phyloP scores from a whole-genome alignment of 2,888 invertebrate species.

The Rhaphigaster nebulosa region DNA sequence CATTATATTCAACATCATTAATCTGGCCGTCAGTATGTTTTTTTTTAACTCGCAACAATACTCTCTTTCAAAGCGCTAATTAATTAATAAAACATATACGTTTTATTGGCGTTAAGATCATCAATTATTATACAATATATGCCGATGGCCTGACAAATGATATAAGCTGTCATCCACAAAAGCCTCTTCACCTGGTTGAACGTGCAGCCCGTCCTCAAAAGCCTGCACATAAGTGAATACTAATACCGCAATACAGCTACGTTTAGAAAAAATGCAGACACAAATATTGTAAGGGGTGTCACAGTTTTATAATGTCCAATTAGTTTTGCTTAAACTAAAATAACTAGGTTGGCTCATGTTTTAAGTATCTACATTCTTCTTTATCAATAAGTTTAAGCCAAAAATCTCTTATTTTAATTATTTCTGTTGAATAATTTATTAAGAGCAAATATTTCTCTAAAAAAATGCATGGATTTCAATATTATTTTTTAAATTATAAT shows the following conservation, averaged over 20 bases:
- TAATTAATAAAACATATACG: not conserved
- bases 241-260: not conserved
- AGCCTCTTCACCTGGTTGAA: not conserved
- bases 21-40: not conserved
- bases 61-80: not conserved
- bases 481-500: too few species aligned
- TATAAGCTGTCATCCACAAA: not conserved
- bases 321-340: too few species aligned
- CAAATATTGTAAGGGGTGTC: not conserved
- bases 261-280: not conserved
- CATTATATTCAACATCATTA: not conserved
- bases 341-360: too few species aligned
- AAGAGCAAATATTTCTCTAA: too few species aligned
- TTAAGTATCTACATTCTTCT: too few species aligned
- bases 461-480: too few species aligned
- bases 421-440: too few species aligned
- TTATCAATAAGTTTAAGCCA: too few species aligned
- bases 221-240: not conserved
- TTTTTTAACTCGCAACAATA: not conserved
- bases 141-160: not conserved
- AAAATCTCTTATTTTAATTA: too few species aligned
- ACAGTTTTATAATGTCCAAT: not conserved
- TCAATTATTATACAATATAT: constrained; percentile 12
- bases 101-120: not conserved
- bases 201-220: not conserved